Base-by-base conservation (phyloP, 2,113 vertebrate species). In the Himantopus leucocephalus region DNA sequence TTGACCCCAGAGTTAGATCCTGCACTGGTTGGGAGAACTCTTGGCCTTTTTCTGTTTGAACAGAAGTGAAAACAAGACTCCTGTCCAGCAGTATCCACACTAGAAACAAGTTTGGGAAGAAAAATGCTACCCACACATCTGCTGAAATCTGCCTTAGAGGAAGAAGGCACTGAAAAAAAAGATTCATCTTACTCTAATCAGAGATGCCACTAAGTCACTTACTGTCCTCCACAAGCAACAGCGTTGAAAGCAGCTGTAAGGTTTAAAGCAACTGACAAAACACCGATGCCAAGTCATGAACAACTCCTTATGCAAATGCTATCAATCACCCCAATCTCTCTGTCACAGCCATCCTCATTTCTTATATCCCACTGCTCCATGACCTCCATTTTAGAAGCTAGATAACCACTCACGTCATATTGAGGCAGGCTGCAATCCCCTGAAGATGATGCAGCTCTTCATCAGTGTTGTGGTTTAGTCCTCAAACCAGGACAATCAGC, bases 321-420 rank as follows among this genome's bases (percentile, higher is more conserved):
- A 37, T 35, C 34, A 79, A 48, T 23, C 39, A 70, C 10, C 11
- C 43, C 48, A 43, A 30, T 77, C 14, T 50, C 43, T 47, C 45
- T 43, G 27, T 12, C 63, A 86, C 12, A 80, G 5, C 6, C 2
- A 66, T 22, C 24, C 18, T 53, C 12, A 62, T 9, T 39, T 86
- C 72, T 74, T 50, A 17, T 8, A 67, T 23, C 11, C 9, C 37
- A 32, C 4, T 1, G 1, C 29, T 67, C 29, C 0, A 0, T n/a
- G 8, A 3, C 24, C 24, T 37, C 27, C 8, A 7, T 81, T 67
- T 81, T 32, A 78, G 37, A 41, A 87, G 20, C 20, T 63, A 4
- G 4, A 5, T 58, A 80, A 81, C 27, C n/a, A 66, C 53, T 88
- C 19, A 8, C 13, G 50, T 48, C 17, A 30, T 45, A n/a, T 6